These are phyloP conservation scores for Hetaerina americana DNA, from an alignment of 1,140 invertebrate genomes.

Conservation along the genomic window DNA sequence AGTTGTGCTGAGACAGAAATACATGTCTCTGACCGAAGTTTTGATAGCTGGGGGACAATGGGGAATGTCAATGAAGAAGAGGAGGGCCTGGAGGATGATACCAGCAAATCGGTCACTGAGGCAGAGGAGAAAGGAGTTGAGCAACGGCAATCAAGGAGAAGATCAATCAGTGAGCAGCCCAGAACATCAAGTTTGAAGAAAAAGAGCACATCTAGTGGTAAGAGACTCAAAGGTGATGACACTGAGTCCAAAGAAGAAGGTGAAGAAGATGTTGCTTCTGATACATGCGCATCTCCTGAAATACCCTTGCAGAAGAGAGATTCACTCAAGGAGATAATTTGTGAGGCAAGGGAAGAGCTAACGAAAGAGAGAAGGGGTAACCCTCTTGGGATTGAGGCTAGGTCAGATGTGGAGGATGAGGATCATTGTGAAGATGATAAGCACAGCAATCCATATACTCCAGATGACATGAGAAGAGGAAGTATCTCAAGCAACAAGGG, in stretches of 20 bases:
- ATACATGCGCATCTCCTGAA: neutral
- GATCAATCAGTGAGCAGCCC: neutral
- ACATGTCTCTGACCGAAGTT: constrained; percentile 14
- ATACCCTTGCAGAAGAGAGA: neutral
- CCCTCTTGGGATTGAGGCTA: neutral
- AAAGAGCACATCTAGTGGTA: neutral
- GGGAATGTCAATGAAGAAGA: neutral
- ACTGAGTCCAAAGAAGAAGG: neutral
- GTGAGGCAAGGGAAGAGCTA: neutral
- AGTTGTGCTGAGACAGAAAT: constrained; percentile 28
- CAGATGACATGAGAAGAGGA: neutral
- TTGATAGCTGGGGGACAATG: neutral
- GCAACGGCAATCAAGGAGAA: neutral
- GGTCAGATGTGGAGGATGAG: neutral
- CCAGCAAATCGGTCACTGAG: neutral
- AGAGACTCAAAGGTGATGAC: neutral
- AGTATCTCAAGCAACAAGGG: neutral
- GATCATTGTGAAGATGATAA: neutral
- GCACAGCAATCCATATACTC: neutral
- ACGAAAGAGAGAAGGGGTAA: neutral
- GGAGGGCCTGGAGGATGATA: neutral
- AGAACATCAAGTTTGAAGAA: neutral
- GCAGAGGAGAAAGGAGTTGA: neutral
- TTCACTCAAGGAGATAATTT: neutral
- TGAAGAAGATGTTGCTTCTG: neutral